A percentile compares a stretch with the other conserved stretches of the same genome.
phyloP scores from a whole-genome alignment of 2,797 vertebrate species.

The Pangasius krempfi region DNA sequence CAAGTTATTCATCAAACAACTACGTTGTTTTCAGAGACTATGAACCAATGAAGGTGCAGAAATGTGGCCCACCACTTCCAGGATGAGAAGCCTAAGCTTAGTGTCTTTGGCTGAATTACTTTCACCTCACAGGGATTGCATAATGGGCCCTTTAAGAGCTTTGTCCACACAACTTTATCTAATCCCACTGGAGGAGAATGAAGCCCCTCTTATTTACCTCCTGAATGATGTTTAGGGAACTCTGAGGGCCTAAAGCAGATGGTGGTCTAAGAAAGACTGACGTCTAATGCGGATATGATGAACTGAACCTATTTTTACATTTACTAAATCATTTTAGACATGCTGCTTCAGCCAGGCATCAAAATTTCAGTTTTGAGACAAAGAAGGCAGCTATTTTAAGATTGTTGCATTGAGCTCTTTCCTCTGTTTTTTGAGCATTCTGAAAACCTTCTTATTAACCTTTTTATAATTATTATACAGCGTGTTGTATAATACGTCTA shows the following conservation, averaged over 20 bases:
- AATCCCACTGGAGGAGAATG: constrained; percentile 68
- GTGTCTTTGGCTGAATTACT: constrained; percentile 75
- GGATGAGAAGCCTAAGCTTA: constrained; percentile 48
- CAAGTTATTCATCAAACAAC: constrained; percentile 74
- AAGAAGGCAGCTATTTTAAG: not conserved
- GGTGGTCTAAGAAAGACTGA: not conserved
- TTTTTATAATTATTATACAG: not conserved
- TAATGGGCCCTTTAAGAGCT: constrained; percentile 72
- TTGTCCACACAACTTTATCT: constrained; percentile 72
- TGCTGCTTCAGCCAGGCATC: not conserved
- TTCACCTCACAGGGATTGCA: constrained; percentile 73
- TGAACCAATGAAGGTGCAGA: constrained; percentile 68
- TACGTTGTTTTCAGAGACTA: constrained; percentile 66
- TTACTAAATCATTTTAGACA: not conserved
- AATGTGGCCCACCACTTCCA: constrained; percentile 64
- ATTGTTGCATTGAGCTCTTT: not conserved
- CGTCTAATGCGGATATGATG: not conserved
- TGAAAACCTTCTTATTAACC: not conserved
- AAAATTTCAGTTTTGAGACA: not conserved
- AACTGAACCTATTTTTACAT: not conserved
- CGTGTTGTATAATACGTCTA: too few relatives aligned
- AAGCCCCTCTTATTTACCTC: constrained; percentile 46
- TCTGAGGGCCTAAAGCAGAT: not conserved
- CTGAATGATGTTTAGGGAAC: constrained; percentile 2
- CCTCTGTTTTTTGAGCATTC: not conserved